Conservation (phyloP, 1,140 invertebrate species). For the Paraescarpia echinospica region DNA sequence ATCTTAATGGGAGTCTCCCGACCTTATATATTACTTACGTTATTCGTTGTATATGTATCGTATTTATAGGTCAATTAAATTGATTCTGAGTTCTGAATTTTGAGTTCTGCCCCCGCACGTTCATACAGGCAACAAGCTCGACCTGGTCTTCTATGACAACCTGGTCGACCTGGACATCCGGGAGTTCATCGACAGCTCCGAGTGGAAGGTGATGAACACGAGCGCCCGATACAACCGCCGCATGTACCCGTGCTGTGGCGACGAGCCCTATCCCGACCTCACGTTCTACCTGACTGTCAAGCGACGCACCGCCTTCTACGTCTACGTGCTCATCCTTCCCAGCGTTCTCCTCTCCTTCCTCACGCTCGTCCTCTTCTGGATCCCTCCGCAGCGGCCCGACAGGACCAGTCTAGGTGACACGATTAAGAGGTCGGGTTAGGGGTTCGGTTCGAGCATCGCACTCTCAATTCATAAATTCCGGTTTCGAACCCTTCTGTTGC, state of each 20-base stretch:
- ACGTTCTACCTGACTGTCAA: slow-evolving; percentile 26
- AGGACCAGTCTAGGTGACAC: slow-evolving; percentile 35
- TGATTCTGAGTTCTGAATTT: too few relatives aligned
- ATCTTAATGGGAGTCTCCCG: too few relatives aligned
- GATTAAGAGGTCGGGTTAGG: not conserved
- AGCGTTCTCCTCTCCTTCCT: slow-evolving; percentile 33
- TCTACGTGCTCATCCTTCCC: slow-evolving; percentile 31
- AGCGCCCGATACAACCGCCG: not conserved
- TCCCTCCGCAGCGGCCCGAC: slow-evolving; percentile 37
- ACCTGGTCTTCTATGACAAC: slow-evolving; percentile 55
- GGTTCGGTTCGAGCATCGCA: too few relatives aligned
- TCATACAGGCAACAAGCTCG: slow-evolving; percentile 60
- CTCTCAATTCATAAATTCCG: too few relatives aligned
- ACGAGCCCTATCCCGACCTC: slow-evolving; percentile 30
- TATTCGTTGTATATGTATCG: too few relatives aligned
- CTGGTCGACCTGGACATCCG: slow-evolving; percentile 25
- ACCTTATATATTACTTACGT: too few relatives aligned
- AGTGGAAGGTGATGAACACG: slow-evolving; percentile 31
- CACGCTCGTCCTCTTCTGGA: slow-evolving; percentile 38
- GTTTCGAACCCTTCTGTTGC: too few relatives aligned
- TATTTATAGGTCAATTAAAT: too few relatives aligned
- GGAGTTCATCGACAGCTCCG: slow-evolving; percentile 34
- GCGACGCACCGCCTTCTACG: slow-evolving; percentile 27
- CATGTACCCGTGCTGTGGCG: slow-evolving; percentile 30
- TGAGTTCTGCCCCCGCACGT: not conserved